Base-by-base conservation (phyloP, 2,113 vertebrate genomes). In the Podarcis muralis region DNA sequence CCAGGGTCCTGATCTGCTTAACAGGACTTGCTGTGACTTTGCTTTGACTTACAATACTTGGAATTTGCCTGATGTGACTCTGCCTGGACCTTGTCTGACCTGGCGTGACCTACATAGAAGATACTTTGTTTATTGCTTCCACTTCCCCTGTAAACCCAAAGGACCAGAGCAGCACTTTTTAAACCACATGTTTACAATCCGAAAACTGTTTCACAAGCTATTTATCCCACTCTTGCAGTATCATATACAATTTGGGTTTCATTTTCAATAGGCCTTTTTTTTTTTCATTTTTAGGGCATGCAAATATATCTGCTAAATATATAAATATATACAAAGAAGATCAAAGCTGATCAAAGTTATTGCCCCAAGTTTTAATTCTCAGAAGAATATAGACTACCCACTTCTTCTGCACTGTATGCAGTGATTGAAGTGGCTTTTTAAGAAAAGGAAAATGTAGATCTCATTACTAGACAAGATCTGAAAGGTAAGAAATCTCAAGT, bases 391-490 rank as follows among this genome's bases (percentile, higher is more conserved):
- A 76, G 40, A 76, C 18, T 76, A 72, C 23, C 6, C 9, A 48
- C 8, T 9, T 25, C 43, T 84, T 25, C 27, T 43, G 16, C 18
- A 53, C 48, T 53, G 48, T 48, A 53, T 3, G 2, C 76, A 35
- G 13, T 18, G 74, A 2, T 9, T 37, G 76, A 11, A 1, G 87
- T 88, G 77, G 0, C 30, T 85, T 30, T 13, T 53, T 53, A 43
- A 77, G 43, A 22, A 25, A 77, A 40, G 3, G 30, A 90, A 81
- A 5, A 4, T 13, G 0, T 0, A 15, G 18, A 53, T 3, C 5
- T 91, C 25, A 71, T 90, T 74, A 40, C 20, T 12, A 57, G 25
- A 76, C 22, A 37, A 85, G n/a, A 62, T 81, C 91, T 40, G 82
- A 69, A 84, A 1, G 0, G 72, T 2, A n/a, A 23, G 12, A 87